Evolutionary conservation across 37 sponge, comb jelly and placozoan genomes (phyloP).

Genomic region (Hexactinellida sp.): DNA sequence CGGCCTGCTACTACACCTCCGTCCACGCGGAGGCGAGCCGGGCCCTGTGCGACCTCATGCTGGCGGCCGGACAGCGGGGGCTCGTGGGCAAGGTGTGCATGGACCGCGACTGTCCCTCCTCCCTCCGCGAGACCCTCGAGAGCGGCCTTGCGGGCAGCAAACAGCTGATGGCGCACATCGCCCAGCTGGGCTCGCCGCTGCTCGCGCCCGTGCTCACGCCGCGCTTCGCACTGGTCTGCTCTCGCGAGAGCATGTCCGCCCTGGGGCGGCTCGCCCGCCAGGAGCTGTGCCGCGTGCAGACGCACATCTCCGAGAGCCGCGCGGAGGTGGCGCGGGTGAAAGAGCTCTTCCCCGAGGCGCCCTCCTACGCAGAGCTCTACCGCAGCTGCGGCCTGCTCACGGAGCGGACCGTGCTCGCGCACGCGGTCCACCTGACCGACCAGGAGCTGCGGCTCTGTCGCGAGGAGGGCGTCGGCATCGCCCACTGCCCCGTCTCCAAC

Average conservation of each 20-base stretch:
- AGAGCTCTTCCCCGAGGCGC: slow-evolving; percentile 24
- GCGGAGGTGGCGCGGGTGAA: slow-evolving; percentile 24
- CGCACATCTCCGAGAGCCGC: slow-evolving; percentile 39
- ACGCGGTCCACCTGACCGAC: slow-evolving; percentile 40
- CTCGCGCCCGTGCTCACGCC: slow-evolving; percentile 42
- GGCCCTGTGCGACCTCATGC: slow-evolving; percentile 34
- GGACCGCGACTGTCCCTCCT: slow-evolving; percentile 40
- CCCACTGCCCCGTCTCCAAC: slow-evolving; percentile 69
- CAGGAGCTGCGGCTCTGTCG: slow-evolving; percentile 33
- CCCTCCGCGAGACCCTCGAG: slow-evolving; percentile 25
- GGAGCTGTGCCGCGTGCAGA: slow-evolving; percentile 30
- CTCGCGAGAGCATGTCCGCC: slow-evolving; percentile 11
- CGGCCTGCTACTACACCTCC: slow-evolving; percentile 61
- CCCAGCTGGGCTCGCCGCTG: slow-evolving; percentile 14
- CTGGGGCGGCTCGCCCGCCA: slow-evolving; percentile 33
- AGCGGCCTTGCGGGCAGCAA: neutral
- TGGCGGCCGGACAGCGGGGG: slow-evolving; percentile 43
- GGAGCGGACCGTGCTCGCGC: slow-evolving; percentile 37
- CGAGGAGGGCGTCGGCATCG: slow-evolving; percentile 31
- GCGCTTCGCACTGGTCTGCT: slow-evolving; percentile 41
- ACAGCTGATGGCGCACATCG: neutral
- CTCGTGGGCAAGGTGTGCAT: slow-evolving; percentile 61
- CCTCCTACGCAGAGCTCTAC: neutral
- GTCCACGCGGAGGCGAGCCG: slow-evolving; percentile 46
- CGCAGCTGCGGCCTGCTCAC: neutral